A percentile compares a stretch with the other conserved stretches of the same genome.
phyloP scores from a whole-genome alignment of 2,797 vertebrate genomes.

The Arctocebus calabarensis region DNA sequence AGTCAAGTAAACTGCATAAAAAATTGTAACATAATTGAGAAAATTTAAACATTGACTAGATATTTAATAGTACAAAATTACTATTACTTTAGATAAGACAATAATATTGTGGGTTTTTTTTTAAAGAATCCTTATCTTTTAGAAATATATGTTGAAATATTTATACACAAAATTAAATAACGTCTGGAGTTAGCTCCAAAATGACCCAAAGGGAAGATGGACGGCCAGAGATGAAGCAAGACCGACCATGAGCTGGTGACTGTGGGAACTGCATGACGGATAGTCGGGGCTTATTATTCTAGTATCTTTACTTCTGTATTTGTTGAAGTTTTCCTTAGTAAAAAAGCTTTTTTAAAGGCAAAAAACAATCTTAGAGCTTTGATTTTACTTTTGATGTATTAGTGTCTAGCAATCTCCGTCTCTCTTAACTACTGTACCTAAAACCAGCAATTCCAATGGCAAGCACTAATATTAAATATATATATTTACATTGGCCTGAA shows the following conservation, averaged over 20 bases:
- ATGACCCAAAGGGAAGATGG: background rate
- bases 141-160: constrained; percentile 15
- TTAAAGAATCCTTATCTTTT: background rate
- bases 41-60: background rate
- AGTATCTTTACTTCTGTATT: background rate
- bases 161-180: constrained; percentile 15
- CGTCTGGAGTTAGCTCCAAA: background rate
- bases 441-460: constrained; percentile 26
- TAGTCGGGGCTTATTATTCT: background rate
- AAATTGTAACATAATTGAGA: background rate
- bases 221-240: background rate
- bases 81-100: background rate
- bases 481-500: background rate
- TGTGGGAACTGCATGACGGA: background rate
- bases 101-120: background rate
- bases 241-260: background rate
- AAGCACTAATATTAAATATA: background rate
- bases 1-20: background rate
- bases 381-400: background rate
- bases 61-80: constrained; percentile 1
- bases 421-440: constrained; percentile 14
- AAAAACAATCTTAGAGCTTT: background rate
- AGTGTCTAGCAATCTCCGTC: background rate
- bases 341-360: background rate
- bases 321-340: background rate